Conservation (phyloP, 2,888 invertebrate species). For the Hofmannophila pseudospretella region DNA sequence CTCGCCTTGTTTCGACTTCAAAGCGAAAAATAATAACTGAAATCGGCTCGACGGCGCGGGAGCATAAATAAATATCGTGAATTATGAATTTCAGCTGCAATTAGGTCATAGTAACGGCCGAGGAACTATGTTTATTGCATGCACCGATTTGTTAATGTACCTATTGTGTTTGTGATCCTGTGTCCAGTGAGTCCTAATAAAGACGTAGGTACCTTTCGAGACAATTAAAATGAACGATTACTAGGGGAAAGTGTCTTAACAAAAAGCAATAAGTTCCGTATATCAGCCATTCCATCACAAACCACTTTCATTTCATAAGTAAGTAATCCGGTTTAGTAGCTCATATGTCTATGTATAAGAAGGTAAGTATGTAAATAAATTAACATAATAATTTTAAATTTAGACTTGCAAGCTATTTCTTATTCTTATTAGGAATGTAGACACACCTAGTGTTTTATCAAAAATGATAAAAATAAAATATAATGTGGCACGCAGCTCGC, state of each 20-base stretch:
- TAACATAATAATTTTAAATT: too few species aligned
- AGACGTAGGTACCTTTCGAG: neutral
- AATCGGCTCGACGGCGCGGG: neutral
- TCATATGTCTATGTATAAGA: neutral
- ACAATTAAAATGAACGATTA: neutral
- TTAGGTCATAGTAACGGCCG: neutral
- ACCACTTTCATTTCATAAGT: slow-evolving; percentile 11
- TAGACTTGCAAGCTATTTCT: too few species aligned
- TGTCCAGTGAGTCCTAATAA: too few species aligned
- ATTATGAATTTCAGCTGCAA: neutral
- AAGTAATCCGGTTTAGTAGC: slow-evolving; percentile 2
- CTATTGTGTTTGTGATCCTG: neutral
- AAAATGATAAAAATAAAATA: too few species aligned
- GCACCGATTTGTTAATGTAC: too few species aligned
- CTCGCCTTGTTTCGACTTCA: slow-evolving; percentile 30
- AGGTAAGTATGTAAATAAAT: too few species aligned
- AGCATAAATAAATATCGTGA: neutral
- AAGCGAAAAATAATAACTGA: slow-evolving; percentile 5
- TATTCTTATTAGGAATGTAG: too few species aligned
- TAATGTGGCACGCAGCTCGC: too few species aligned
- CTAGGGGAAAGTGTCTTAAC: neutral
- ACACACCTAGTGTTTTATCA: neutral
- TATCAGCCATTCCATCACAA: neutral
- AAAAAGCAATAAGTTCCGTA: neutral
- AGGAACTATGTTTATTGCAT: too few species aligned